These are phyloP conservation scores for Parazoanthus darwini DNA, from an alignment of 92 coral and sea anemone species.

Conservation along the genomic window DNA sequence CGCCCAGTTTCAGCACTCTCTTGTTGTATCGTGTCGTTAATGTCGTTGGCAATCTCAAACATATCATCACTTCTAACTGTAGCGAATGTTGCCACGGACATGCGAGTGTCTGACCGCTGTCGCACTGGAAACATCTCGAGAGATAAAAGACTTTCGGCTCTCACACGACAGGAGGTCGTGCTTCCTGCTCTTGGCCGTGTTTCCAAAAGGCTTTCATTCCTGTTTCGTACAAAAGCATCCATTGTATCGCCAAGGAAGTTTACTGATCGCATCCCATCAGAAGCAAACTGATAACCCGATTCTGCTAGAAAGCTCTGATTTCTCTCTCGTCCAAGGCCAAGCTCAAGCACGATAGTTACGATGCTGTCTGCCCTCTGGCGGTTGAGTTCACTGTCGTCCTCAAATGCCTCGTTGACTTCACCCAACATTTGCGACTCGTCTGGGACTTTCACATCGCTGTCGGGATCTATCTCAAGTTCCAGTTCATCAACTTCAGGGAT, in stretches of 20 bases:
- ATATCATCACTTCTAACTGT: neutral
- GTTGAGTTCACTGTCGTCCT: neutral
- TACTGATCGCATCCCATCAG: constrained; percentile 14
- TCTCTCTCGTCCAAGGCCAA: constrained; percentile 19
- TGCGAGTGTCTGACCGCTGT: neutral
- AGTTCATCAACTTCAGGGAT: constrained; percentile 3
- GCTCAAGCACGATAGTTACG: neutral
- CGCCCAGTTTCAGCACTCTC: constrained; percentile 51
- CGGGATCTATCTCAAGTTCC: neutral
- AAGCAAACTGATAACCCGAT: constrained; percentile 6
- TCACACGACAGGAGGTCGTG: neutral
- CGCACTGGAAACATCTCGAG: constrained; percentile 10
- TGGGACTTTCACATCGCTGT: neutral
- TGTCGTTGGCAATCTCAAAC: neutral
- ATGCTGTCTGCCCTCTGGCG: neutral
- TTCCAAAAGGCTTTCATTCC: neutral
- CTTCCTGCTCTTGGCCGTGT: neutral
- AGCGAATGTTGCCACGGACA: constrained; percentile 1
- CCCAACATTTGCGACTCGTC: neutral
- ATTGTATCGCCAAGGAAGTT: neutral
- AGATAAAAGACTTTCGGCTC: constrained; percentile 4
- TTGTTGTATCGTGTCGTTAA: constrained; percentile 38
- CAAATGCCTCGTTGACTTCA: neutral
- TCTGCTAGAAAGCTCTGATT: constrained; percentile 8
- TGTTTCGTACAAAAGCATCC: neutral